phyloP scores from a whole-genome alignment of 64 coral and sea anemone species.

The Astreopora myriophthalma region DNA sequence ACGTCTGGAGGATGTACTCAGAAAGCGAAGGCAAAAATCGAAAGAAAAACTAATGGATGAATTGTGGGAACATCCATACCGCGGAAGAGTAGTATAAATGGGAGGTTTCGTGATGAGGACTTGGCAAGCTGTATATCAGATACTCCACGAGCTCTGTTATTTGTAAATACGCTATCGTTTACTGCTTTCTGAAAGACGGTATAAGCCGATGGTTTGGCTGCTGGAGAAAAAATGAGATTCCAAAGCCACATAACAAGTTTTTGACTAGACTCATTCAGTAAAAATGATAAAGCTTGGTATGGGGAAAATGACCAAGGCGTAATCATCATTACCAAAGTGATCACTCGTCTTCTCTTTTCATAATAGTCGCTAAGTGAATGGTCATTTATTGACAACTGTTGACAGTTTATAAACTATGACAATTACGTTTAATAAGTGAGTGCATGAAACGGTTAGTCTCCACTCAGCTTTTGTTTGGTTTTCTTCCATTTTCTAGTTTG shows the following conservation, averaged over 20 bases:
- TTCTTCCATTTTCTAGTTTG: background rate
- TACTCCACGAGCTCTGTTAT: background rate
- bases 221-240: background rate
- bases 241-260: no score
- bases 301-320: background rate
- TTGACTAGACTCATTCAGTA: background rate
- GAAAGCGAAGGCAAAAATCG: constrained; percentile 78
- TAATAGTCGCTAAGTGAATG: no score
- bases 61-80: constrained; percentile 81
- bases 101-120: background rate
- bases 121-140: background rate
- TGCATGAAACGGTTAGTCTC: background rate
- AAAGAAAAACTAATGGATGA: constrained; percentile 77
- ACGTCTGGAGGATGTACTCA: constrained; percentile 76
- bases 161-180: background rate
- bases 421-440: no score
- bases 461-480: background rate
- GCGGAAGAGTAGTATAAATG: constrained; percentile 27
- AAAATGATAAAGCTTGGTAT: background rate
- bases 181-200: background rate
- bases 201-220: background rate
- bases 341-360: background rate
- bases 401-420: no score
- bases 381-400: no score
- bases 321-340: background rate